A percentile compares a stretch with the other conserved stretches of the same genome.
Conservation (phyloP, 2,888 invertebrate species). For the Thecophora atra region DNA sequence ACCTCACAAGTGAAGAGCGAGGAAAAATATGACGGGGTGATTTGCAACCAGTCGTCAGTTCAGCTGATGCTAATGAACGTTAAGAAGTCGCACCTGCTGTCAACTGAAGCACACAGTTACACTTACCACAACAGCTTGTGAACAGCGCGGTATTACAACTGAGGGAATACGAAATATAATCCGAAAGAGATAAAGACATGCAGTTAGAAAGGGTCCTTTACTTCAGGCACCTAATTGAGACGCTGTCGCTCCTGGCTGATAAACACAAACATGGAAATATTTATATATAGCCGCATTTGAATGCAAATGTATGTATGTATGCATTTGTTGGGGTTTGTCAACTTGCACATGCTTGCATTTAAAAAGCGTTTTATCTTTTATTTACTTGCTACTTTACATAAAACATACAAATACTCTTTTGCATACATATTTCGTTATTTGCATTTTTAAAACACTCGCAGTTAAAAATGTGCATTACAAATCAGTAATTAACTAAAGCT, state of each 20-base stretch:
- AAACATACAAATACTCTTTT: not conserved
- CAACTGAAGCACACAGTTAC: not conserved
- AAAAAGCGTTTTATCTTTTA: not conserved
- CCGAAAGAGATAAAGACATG: no score
- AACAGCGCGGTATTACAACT: no score
- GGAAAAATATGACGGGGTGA: not conserved
- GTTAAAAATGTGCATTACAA: constrained; percentile 6
- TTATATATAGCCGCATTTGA: no score
- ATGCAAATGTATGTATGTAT: no score
- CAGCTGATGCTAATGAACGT: constrained; percentile 16
- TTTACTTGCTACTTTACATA: no score
- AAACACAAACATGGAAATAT: no score
- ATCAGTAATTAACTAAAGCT: not conserved
- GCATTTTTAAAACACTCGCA: constrained; percentile 5
- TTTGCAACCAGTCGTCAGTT: not conserved
- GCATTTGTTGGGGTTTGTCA: no score
- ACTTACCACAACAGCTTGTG: no score
- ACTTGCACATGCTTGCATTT: not conserved
- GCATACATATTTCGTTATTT: not conserved
- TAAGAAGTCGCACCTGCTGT: constrained; percentile 17
- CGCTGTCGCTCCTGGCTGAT: no score
- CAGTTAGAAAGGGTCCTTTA: no score
- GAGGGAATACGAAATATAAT: no score
- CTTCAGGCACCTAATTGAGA: no score
- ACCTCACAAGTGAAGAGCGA: not conserved